Evolutionary conservation across 2,797 vertebrate genomes (phyloP), one percentile per base, ranked within the genome.

Genomic region (Petrocephalus sullivani): DNA sequence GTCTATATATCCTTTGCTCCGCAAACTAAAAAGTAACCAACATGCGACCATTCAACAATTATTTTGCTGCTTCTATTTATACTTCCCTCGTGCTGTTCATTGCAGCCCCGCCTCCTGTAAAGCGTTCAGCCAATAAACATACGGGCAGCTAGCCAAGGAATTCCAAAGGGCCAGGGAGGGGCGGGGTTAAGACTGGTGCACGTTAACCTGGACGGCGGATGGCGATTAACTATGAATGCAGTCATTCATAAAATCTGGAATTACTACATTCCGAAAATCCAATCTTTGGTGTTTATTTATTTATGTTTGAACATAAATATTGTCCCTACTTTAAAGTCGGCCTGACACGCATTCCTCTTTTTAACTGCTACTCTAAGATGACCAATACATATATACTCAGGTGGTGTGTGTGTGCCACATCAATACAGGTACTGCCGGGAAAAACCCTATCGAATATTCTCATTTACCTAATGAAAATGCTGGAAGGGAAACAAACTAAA

Each of bases 241-340:
- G 90, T 96, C 96, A 96, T 97, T 97, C 96, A 97, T 96, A 95
- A 96, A 95, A 93, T 89, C 92, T 89, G 67, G 94, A 95, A 94
- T 94, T 93, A 93, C 94, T 94, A 94, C 94, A 95, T 95, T 95
- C 94, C 95, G 92, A 89, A 93, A 88, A 91, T 92, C 89, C 93
- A 90, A 93, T 93, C 92, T 94, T 91, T 89, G 90, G 87, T 93
- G 93, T 95, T 95, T 95, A 92, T 95, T 95, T 95, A 94, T 94
- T 93, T 94, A 91, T 92, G 91, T 93, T 92, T 81, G 87, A 92
- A 93, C 57, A 91, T 92, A 93, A 94, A 95, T 94, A 95, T 95
- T 94, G 94, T 92, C 88, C 85, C 91, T 93, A 92, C 94, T 95
- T 95, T 95, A 91, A 95, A 94, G 93, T 94, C 87, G 90, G 90